Evolutionary conservation across 2,797 vertebrate species (phyloP).

Genomic region (Cossypha polioptera): DNA sequence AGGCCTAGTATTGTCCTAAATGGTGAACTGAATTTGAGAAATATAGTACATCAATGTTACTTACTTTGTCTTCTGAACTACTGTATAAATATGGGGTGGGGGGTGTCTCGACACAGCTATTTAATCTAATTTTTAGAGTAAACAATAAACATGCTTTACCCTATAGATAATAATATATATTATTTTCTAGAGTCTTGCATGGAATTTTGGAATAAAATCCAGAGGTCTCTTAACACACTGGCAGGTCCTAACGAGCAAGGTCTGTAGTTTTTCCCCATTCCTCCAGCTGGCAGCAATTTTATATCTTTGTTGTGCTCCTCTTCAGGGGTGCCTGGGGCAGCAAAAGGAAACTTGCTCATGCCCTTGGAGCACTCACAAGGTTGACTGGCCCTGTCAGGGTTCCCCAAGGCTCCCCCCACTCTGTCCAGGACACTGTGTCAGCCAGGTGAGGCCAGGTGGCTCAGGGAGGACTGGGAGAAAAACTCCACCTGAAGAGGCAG

Average conservation of each 20-base stretch:
- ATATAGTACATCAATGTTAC: not conserved
- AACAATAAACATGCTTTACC: not conserved
- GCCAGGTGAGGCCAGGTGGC: not conserved
- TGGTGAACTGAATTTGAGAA: not conserved
- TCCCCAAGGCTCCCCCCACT: too few species aligned
- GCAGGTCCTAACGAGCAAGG: not conserved
- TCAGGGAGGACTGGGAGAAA: not conserved
- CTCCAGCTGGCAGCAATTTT: not conserved
- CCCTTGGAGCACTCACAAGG: not conserved
- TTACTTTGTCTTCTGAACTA: not conserved
- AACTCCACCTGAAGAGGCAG: not conserved
- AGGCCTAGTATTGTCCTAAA: not conserved
- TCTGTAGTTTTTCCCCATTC: not conserved
- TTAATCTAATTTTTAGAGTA: not conserved
- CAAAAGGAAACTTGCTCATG: not conserved
- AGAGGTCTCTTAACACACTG: not conserved
- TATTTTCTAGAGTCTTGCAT: not conserved
- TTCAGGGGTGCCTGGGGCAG: rapidly evolving
- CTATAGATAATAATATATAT: not conserved
- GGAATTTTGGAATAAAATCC: not conserved
- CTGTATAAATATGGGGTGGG: rapidly evolving
- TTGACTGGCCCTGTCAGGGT: too few species aligned
- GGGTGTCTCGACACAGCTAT: not conserved
- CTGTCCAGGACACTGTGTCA: not conserved
- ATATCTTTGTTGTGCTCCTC: not conserved